phyloP scores from a whole-genome alignment of 2,888 invertebrate genomes.

The Athalia rosae region DNA sequence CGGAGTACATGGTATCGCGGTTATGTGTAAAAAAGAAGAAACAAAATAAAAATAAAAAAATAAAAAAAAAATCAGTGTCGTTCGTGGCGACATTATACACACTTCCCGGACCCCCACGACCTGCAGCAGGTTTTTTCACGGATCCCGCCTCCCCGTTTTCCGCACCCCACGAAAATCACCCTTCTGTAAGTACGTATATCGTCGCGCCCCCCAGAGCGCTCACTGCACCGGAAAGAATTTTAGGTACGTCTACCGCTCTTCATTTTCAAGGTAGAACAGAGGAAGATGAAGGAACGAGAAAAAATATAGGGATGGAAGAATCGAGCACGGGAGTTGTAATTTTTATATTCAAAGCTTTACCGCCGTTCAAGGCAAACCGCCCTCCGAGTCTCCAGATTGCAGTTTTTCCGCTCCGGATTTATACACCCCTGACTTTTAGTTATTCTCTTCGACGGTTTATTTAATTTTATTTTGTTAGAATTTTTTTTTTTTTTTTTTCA shows the following conservation, averaged over 20 bases:
- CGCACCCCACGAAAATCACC: slow-evolving; percentile 5
- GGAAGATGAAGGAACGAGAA: neutral
- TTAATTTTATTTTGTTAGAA: no score
- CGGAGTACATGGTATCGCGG: no score
- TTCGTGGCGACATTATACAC: slow-evolving; percentile 34
- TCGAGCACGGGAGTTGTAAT: slow-evolving; percentile 21
- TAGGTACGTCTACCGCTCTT: no score
- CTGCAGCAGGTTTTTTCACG: neutral
- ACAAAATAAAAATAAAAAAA: neutral
- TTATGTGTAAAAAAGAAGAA: slow-evolving; percentile 8
- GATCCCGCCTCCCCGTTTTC: neutral
- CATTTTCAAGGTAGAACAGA: no score
- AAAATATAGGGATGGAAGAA: slow-evolving; percentile 12
- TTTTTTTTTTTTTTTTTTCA: neutral
- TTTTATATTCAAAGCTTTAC: slow-evolving; percentile 38
- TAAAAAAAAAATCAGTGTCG: slow-evolving; percentile 2
- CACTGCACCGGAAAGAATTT: neutral
- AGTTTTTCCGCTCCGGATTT: neutral
- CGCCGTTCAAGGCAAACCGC: slow-evolving; percentile 10
- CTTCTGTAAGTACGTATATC: slow-evolving; percentile 28
- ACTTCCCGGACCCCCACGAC: slow-evolving; percentile 5
- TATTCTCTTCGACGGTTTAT: no score
- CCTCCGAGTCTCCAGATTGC: neutral
- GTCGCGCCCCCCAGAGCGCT: neutral
- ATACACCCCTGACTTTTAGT: no score